Evolutionary conservation across 1,140 invertebrate species (phyloP).

Genomic region (Calosoma granatense): DNA sequence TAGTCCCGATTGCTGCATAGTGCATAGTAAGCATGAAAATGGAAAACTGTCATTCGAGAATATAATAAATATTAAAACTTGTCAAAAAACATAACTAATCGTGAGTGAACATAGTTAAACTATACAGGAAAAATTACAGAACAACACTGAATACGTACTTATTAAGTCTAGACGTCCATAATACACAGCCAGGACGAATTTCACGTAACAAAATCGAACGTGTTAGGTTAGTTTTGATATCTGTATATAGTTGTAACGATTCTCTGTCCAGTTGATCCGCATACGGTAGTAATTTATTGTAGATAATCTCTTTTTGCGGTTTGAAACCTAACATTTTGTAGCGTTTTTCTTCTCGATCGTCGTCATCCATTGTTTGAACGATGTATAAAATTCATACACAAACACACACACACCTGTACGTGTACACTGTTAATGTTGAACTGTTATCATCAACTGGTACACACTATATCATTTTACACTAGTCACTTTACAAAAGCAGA

Average conservation of each 20-base stretch:
- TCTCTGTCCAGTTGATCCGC: conserved; percentile 52
- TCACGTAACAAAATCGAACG: conserved; percentile 55
- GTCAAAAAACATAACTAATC: background rate
- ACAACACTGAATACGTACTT: conserved; percentile 37
- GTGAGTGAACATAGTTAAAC: conserved; percentile 2
- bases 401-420: background rate
- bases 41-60: background rate
- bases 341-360: conserved; percentile 21
- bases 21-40: background rate
- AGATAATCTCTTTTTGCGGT: conserved; percentile 53
- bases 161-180: conserved; percentile 51
- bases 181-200: conserved; percentile 51
- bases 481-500: conserved; percentile 25
- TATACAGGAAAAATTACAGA: conserved; percentile 5
- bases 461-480: conserved; percentile 21
- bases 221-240: conserved; percentile 59
- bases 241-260: conserved; percentile 43
- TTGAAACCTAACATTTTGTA: conserved; percentile 26
- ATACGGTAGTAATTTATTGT: conserved; percentile 59
- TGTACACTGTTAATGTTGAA: background rate
- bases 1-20: no score
- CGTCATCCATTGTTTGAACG: conserved; percentile 15
- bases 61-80: conserved; percentile 1
- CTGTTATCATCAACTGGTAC: background rate
- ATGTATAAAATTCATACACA: background rate